phyloP scores from a whole-genome alignment of 2,113 vertebrate genomes.

The Rhodinocichla rosea region DNA sequence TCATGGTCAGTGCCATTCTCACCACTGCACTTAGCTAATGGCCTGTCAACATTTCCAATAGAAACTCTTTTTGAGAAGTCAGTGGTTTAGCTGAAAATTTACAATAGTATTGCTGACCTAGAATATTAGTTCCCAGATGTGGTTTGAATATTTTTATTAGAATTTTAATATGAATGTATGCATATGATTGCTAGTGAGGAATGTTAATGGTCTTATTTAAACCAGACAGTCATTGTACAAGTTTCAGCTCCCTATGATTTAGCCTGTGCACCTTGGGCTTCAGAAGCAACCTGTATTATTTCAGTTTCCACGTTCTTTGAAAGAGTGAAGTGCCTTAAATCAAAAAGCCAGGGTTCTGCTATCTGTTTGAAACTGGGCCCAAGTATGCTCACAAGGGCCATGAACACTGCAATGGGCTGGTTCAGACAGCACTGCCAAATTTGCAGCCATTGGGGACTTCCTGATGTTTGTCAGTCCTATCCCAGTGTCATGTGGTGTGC shows the following conservation, averaged over 20 bases:
- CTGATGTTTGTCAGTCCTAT: slow-evolving; percentile 52
- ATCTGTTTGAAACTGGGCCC: not conserved
- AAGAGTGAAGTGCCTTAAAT: not conserved
- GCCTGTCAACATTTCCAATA: not conserved
- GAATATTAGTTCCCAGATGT: not conserved
- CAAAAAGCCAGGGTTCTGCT: not conserved
- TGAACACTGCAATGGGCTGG: not conserved
- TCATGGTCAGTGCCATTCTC: not conserved
- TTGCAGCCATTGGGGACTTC: slow-evolving; percentile 42
- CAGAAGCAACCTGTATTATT: not conserved
- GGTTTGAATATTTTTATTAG: slow-evolving; percentile 13
- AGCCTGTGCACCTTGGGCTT: not conserved
- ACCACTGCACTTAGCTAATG: not conserved
- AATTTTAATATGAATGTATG: not conserved
- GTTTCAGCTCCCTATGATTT: not conserved
- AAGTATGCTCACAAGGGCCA: not conserved
- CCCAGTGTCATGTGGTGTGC: slow-evolving; percentile 53
- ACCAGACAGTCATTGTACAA: not conserved
- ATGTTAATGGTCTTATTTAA: slow-evolving; percentile 25
- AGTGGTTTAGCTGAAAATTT: slow-evolving; percentile 35
- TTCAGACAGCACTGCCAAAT: not conserved
- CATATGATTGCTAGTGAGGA: not conserved
- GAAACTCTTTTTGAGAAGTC: not conserved
- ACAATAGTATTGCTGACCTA: not conserved
- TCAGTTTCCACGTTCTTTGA: not conserved